A percentile compares a stretch with the other conserved stretches of the same genome.
These are phyloP conservation scores for Pipra filicauda DNA, from an alignment of 2,113 vertebrate genomes.

Conservation along the genomic window DNA sequence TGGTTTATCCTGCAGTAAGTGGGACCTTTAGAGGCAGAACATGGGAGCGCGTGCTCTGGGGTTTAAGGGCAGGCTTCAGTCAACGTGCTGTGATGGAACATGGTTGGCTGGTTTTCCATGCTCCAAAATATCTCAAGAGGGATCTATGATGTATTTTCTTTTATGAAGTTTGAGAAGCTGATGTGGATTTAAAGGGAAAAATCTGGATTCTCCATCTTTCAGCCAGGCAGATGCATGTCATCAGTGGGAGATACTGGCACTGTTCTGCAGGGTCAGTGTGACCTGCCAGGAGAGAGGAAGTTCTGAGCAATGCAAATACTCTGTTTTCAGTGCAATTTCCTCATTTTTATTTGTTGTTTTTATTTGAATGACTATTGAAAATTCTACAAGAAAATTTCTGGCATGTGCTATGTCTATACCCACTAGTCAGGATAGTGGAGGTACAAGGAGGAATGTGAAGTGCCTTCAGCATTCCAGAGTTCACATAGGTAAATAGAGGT, in stretches of 20 bases:
- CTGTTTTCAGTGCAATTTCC: background rate
- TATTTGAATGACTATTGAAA: background rate
- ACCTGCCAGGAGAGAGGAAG: background rate
- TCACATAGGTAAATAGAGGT: rapidly evolving
- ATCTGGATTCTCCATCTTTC: background rate
- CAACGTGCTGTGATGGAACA: background rate
- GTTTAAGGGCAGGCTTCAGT: background rate
- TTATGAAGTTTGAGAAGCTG: background rate
- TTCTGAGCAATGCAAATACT: background rate
- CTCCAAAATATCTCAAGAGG: background rate
- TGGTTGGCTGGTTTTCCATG: background rate
- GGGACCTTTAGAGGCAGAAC: background rate
- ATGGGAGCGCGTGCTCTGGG: background rate
- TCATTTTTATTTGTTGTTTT: background rate
- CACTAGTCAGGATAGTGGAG: background rate
- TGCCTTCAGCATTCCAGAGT: background rate
- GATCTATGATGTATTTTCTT: background rate
- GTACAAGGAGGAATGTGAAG: background rate
- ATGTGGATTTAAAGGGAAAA: background rate
- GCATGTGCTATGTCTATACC: background rate
- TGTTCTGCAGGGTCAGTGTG: background rate
- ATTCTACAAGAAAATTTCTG: background rate
- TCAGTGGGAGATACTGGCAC: rapidly evolving
- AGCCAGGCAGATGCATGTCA: background rate
- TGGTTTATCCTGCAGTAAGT: background rate